phyloP scores from a whole-genome alignment of 2,888 invertebrate species.

The Aporophyla nigra region DNA sequence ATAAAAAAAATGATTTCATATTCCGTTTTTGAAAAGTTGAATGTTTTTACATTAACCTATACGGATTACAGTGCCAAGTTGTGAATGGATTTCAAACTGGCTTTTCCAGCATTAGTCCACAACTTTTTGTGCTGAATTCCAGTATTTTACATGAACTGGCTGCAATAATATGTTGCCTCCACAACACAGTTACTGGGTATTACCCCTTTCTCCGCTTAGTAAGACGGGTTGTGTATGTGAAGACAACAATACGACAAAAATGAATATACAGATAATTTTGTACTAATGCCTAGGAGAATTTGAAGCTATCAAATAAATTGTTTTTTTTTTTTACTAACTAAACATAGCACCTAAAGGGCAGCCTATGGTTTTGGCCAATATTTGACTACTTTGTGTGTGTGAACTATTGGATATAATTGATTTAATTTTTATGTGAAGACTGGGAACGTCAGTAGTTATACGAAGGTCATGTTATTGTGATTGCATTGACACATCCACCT shows the following conservation, averaged over 20 bases:
- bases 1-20: conserved; percentile 78
- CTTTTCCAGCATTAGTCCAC: conserved; percentile 3
- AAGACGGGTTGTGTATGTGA: too few species aligned
- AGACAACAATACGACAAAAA: background rate
- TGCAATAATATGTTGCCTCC: too few species aligned
- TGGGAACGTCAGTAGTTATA: too few species aligned
- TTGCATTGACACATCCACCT: background rate
- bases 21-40: conserved; percentile 57
- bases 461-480: too few species aligned
- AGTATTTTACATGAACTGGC: too few species aligned
- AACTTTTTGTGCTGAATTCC: too few species aligned
- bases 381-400: too few species aligned
- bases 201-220: too few species aligned
- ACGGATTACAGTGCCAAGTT: conserved; percentile 22
- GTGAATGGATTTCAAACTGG: conserved; percentile 22
- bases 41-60: conserved; percentile 46
- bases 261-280: background rate
- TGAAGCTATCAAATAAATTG: background rate
- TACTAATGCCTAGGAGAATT: background rate
- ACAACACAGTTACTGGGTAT: too few species aligned
- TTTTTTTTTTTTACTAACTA: background rate
- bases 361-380: too few species aligned
- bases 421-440: too few species aligned
- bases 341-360: background rate
- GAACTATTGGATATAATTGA: too few species aligned